These are phyloP conservation scores for Quadriops clusia DNA, from an alignment of 2,888 invertebrate genomes.

Conservation along the genomic window DNA sequence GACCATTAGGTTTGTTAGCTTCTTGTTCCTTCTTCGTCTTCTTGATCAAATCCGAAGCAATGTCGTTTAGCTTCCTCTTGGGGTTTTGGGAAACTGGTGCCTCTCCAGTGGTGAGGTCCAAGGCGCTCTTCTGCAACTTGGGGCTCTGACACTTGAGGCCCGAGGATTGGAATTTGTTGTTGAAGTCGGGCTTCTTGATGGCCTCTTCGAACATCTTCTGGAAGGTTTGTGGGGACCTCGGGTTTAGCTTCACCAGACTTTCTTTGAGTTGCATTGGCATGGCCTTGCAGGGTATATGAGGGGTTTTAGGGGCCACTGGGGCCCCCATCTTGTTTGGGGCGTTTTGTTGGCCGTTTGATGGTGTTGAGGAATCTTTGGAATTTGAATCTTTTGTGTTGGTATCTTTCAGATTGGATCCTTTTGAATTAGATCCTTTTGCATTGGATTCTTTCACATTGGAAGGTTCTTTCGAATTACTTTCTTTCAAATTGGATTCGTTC, in stretches of 20 bases:
- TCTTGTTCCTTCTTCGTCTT: conserved; percentile 27
- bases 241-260: conserved; percentile 18
- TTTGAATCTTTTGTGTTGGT: not conserved
- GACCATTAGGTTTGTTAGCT: conserved; percentile 1
- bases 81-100: not conserved
- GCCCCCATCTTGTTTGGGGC: conserved; percentile 8
- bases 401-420: conserved; percentile 1
- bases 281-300: conserved; percentile 20
- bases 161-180: conserved; percentile 5
- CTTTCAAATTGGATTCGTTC: conserved; percentile 7
- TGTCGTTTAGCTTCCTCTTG: conserved; percentile 30
- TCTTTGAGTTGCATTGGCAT: conserved; percentile 17
- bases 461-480: too few relatives aligned
- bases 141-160: conserved; percentile 4
- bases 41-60: conserved; percentile 31
- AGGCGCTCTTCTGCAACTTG: conserved; percentile 13
- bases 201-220: conserved; percentile 37
- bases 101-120: conserved; percentile 13
- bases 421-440: too few relatives aligned
- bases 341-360: conserved; percentile 3
- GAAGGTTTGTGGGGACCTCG: conserved; percentile 30
- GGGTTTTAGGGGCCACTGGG: conserved; percentile 1
- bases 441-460: too few relatives aligned
- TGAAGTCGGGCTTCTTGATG: conserved; percentile 23
- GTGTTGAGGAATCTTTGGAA: not conserved